A percentile compares a stretch with the other conserved stretches of the same genome.
phyloP scores from a whole-genome alignment of 2,113 vertebrate species.

The Eira barbara region DNA sequence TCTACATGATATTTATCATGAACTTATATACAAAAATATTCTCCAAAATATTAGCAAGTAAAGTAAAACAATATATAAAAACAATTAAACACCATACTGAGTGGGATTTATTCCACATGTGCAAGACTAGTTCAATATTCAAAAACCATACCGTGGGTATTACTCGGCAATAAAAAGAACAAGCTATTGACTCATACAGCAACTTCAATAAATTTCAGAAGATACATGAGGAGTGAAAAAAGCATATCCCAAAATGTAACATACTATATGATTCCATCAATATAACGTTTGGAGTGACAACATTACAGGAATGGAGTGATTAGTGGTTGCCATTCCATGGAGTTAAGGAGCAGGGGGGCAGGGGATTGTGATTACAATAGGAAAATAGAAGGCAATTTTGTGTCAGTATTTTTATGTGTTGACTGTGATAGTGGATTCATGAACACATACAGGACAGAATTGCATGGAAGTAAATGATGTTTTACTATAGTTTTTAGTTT shows the following conservation, averaged over 20 bases:
- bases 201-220: neutral
- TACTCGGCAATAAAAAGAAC: neutral
- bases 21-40: neutral
- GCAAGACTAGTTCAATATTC: neutral
- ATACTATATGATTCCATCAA: neutral
- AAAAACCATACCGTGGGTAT: neutral
- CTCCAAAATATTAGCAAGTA: neutral
- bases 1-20: neutral
- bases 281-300: neutral
- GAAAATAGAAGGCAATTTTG: neutral
- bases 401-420: neutral
- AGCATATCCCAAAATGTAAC: neutral
- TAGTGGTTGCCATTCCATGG: neutral
- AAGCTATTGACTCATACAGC: neutral
- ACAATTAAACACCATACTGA: neutral
- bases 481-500: neutral
- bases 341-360: neutral
- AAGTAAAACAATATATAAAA: neutral
- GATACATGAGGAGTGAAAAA: neutral
- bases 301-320: neutral
- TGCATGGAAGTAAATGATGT: neutral
- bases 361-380: neutral
- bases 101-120: neutral
- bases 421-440: neutral
- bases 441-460: neutral